A percentile compares a stretch with the other conserved stretches of the same genome.
These are phyloP conservation scores for Actias luna DNA, from an alignment of 2,888 invertebrate genomes.

Conservation along the genomic window DNA sequence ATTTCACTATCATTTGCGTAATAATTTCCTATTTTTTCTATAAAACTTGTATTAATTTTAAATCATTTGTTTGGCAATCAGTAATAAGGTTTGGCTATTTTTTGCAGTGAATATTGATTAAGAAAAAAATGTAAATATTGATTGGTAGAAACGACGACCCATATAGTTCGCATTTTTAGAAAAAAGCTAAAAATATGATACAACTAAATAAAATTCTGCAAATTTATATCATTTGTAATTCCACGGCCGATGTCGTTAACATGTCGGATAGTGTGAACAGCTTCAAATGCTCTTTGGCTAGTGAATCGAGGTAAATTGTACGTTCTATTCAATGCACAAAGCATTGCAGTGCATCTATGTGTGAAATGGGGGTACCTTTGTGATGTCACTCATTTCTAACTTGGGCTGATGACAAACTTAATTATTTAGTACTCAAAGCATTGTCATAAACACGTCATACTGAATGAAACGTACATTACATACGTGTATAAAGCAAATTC, in stretches of 20 bases:
- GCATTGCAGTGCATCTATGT: constrained; percentile 4
- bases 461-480: background rate
- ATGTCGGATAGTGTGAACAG: background rate
- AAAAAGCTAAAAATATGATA: too few relatives aligned
- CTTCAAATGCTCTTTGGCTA: background rate
- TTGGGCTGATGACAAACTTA: background rate
- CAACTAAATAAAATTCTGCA: too few relatives aligned
- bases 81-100: too few relatives aligned
- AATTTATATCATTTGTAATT: too few relatives aligned
- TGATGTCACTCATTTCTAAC: background rate
- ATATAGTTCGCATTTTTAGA: too few relatives aligned
- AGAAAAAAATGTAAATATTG: too few relatives aligned
- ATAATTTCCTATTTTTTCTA: too few relatives aligned
- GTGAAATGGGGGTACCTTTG: constrained; percentile 4
- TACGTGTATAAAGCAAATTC: background rate
- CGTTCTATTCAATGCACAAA: constrained; percentile 9
- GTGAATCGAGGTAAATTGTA: constrained; percentile 6
- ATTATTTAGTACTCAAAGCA: background rate
- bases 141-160: too few relatives aligned
- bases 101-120: too few relatives aligned
- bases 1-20: too few relatives aligned
- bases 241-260: background rate
- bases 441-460: background rate
- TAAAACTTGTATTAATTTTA: too few relatives aligned
- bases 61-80: too few relatives aligned